Percentiles rank a stretch among this genome's conserved stretches.
These are phyloP conservation scores for Carlito syrichta DNA, from an alignment of 2,113 vertebrate species.

Conservation along the genomic window DNA sequence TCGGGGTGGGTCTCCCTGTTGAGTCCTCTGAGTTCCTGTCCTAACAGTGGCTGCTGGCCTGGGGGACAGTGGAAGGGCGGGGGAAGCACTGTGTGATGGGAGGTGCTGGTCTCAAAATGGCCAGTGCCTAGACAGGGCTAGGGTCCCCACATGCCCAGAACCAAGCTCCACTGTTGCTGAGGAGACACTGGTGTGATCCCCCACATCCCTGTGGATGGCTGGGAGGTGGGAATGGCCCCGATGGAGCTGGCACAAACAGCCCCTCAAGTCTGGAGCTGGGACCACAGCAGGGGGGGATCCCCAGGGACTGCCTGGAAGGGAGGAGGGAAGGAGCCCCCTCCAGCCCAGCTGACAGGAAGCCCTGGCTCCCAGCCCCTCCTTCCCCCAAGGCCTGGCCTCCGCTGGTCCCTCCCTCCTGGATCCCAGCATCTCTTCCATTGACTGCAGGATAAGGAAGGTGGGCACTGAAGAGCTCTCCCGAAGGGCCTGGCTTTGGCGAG, in stretches of 20 bases:
- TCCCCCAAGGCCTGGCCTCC: background rate
- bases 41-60: background rate
- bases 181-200: background rate
- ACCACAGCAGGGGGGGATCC: slow-evolving; percentile 43
- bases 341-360: slow-evolving; percentile 59
- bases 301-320: slow-evolving; percentile 46
- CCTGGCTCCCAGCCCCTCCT: slow-evolving; percentile 32
- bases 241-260: background rate
- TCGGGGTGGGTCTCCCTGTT: background rate
- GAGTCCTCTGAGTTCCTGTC: background rate
- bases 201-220: background rate
- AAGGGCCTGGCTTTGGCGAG: background rate
- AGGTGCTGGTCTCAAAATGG: background rate
- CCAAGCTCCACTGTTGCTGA: background rate
- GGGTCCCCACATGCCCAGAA: background rate
- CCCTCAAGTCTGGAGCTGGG: slow-evolving; percentile 35
- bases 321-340: background rate
- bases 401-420: background rate
- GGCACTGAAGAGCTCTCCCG: background rate
- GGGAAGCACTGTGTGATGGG: background rate
- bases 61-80: background rate
- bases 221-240: background rate
- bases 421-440: background rate
- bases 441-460: background rate
- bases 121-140: background rate